Conservation (phyloP, 2,888 invertebrate genomes). For the Macrostomum cliftonense region DNA sequence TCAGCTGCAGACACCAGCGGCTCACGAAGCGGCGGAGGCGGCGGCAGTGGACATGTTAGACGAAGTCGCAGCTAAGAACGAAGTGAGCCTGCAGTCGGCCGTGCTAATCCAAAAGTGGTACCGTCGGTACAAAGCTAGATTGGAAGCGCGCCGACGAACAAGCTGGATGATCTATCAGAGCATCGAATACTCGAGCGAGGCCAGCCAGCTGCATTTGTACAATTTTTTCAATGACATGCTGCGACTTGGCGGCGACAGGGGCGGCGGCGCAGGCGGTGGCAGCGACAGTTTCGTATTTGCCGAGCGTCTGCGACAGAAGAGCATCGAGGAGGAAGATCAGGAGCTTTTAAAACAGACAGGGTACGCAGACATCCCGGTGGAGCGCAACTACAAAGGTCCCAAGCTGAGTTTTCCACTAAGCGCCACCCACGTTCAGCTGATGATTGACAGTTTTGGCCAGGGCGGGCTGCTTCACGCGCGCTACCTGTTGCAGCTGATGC, state of each 20-base stretch:
- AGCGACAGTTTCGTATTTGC: not conserved
- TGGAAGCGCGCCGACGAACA: constrained; percentile 68
- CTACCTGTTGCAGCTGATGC: constrained; percentile 63
- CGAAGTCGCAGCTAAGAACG: not conserved
- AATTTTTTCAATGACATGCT: constrained; percentile 80
- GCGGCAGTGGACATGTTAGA: not conserved
- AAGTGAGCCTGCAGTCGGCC: constrained; percentile 42
- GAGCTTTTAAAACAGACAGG: constrained; percentile 29
- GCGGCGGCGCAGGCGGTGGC: not conserved
- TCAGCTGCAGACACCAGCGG: too few relatives aligned
- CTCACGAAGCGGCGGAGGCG: too few relatives aligned
- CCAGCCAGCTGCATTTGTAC: constrained; percentile 72
- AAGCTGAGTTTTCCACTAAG: constrained; percentile 61
- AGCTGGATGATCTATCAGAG: constrained; percentile 84
- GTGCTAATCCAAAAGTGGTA: constrained; percentile 85
- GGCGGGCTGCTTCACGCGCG: constrained; percentile 51
- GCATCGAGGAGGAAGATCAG: constrained; percentile 19
- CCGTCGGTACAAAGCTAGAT: constrained; percentile 63
- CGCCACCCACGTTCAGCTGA: constrained; percentile 55
- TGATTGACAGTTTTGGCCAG: constrained; percentile 62
- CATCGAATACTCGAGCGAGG: constrained; percentile 80
- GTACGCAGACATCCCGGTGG: constrained; percentile 42
- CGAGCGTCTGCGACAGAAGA: not conserved
- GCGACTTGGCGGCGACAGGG: constrained; percentile 43
- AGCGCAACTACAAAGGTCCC: constrained; percentile 55